phyloP scores from a whole-genome alignment of 2,113 vertebrate species.

The Caretta caretta region DNA sequence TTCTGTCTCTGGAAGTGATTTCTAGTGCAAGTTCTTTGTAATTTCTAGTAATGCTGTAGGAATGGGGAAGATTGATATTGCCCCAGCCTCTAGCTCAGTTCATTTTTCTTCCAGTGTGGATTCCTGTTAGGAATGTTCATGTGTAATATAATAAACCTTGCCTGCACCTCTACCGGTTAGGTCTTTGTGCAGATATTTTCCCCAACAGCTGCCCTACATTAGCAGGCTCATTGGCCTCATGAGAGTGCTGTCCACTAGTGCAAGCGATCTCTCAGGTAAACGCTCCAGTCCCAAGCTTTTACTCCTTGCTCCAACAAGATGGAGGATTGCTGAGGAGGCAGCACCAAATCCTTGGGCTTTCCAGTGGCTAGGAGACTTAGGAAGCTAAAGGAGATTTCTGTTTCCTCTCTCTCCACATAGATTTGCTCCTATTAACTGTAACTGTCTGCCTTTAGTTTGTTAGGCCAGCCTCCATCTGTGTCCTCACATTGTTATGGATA shows the following conservation, averaged over 20 bases:
- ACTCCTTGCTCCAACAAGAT: background rate
- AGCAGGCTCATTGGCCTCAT: slow-evolving; percentile 12
- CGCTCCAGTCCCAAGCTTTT: background rate
- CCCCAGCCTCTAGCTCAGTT: slow-evolving; percentile 58
- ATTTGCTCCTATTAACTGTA: background rate
- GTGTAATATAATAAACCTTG: slow-evolving; percentile 44
- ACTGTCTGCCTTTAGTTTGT: background rate
- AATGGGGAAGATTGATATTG: slow-evolving; percentile 63
- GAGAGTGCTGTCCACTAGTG: slow-evolving; percentile 12
- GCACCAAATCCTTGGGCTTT: background rate
- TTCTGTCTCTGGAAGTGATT: slow-evolving; percentile 73
- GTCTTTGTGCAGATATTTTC: slow-evolving; percentile 30
- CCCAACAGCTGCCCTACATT: background rate
- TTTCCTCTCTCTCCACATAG: background rate
- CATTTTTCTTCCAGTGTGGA: slow-evolving; percentile 69
- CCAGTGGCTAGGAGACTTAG: background rate
- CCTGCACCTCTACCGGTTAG: background rate
- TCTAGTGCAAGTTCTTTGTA: slow-evolving; percentile 65
- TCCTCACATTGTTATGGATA: background rate
- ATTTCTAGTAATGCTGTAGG: slow-evolving; percentile 76
- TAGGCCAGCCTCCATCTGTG: background rate
- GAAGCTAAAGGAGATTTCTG: background rate
- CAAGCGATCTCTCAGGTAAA: background rate
- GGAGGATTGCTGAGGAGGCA: background rate
- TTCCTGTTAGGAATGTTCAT: slow-evolving; percentile 40